Base-by-base conservation (phyloP, 2,797 vertebrate species). In the Falco rusticolus region DNA sequence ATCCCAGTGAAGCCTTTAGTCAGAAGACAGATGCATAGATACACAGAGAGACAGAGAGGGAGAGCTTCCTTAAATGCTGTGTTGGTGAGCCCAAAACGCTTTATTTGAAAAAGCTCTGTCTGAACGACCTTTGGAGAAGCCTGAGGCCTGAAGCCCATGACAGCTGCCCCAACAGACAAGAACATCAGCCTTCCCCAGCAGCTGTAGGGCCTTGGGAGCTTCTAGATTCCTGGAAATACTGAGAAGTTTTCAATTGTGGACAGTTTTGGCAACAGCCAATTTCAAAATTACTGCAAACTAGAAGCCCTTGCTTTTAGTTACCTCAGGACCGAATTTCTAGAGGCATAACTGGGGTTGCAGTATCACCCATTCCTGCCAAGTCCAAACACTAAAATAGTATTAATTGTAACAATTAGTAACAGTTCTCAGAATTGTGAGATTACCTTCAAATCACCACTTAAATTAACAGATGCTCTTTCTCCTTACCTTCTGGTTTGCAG, bases 211-310 rank as follows among this genome's bases (percentile, higher is more conserved):
- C 90, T 77, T 29, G 84, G 89, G 89, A 92, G 64, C 81, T 89
- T 71, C 94, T 85, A 75, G 60, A 66, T 96, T 96, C 93, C 75
- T 96, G 93, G 94, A 97, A 97, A 94, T 56, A 92, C 80, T 68
- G 87, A 91, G 70, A 92, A 63, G 43, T 80, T 95, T 76, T 94
- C 69, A 48, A 14, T 93, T 90, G 75, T 74, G 71, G 86, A 64
- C 86, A 87, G 66, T 72, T 90, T 66, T 84, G 31, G 86, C 54
- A 41, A 54, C 45, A 82, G 80, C 69, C 77, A 79, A 63, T 56
- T 79, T 79, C 15, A 79, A 85, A 96, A 82, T 63, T 72, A 78
- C 63, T 81, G 29, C 82, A 90, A 34, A 56, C 34, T n/a, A 13
- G 47, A 84, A 85, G 51, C 43, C n/a, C 39, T 79, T 69, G 43